Evolutionary conservation across 2,113 vertebrate genomes (phyloP), one percentile per base, ranked within the genome.

Genomic region (Microcebus murinus): DNA sequence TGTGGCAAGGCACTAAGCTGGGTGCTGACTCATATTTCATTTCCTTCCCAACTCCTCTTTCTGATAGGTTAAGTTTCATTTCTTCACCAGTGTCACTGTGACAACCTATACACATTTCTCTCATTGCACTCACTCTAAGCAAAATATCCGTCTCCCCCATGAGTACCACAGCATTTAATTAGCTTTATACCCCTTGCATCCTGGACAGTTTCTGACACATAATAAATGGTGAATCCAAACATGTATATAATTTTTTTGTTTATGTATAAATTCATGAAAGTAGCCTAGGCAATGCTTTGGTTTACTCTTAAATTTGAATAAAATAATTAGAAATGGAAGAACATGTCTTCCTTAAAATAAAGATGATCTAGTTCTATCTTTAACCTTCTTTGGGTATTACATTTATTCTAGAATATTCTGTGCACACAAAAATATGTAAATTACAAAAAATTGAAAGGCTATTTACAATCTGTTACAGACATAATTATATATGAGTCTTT

Each of bases 401-500:
- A 4, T 89, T 96, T 91, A 52, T 57, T 63, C 36, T 18, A 81
- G 61, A 92, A 87, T 89, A 95, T 90, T 96, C 63, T 96, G 18
- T 94, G 74, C 57, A 93, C 27, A 97, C 9, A 82, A 87, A 96
- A 92, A 79, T 93, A 91, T 96, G 63, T 63, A 90, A 83, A 80
- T 91, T 80, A 42, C 6, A 31, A 89, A 89, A 80, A 94, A 76
- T 39, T 39, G 31, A 95, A 89, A 87, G 71, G 57, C 71, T 95
- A 91, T 97, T 96, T 94, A 73, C 93, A 92, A 90, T 96, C 70
- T 95, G 81, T 80, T 90, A 84, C 52, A 67, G 85, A 84, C 87
- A 84, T 92, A 95, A 92, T 94, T 94, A 94, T 96, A 77, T 42
- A 76, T 55, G 79, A 94, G 74, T 21, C 36, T 97, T 96, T 86